Percentiles rank a stretch among this genome's conserved stretches.
phyloP scores from a whole-genome alignment of 2,797 vertebrate species.

The Halcyon badia region DNA sequence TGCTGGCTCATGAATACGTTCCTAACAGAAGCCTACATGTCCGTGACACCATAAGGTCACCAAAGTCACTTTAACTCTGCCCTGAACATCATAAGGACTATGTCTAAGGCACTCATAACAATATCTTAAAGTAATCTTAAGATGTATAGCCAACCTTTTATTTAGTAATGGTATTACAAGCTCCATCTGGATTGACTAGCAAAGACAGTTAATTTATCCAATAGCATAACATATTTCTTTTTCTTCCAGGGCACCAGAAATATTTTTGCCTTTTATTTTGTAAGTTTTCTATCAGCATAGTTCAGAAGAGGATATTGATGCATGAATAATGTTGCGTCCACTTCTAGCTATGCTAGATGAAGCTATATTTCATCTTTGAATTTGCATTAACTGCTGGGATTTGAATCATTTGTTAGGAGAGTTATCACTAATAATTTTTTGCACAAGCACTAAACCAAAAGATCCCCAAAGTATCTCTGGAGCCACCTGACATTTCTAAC shows the following conservation, averaged over 20 bases:
- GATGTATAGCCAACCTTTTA: neutral
- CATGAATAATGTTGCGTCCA: neutral
- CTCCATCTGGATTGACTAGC: neutral
- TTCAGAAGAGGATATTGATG: neutral
- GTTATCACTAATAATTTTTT: neutral
- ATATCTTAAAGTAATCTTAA: neutral
- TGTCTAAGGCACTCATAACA: neutral
- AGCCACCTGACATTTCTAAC: neutral
- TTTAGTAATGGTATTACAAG: neutral
- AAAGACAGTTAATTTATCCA: neutral
- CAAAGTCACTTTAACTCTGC: neutral
- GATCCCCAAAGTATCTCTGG: neutral
- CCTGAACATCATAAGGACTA: neutral
- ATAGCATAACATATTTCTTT: neutral
- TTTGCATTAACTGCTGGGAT: neutral
- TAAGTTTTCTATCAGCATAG: neutral
- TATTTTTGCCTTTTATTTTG: neutral
- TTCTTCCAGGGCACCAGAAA: neutral
- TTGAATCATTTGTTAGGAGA: neutral
- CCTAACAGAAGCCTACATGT: neutral
- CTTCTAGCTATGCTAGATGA: neutral
- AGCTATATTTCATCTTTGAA: neutral
- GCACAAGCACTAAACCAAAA: neutral
- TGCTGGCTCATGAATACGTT: neutral
- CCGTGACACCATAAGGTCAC: fast-evolving